A percentile compares a stretch with the other conserved stretches of the same genome.
Conservation (phyloP, 2,888 invertebrate genomes). For the Apantesis nais region DNA sequence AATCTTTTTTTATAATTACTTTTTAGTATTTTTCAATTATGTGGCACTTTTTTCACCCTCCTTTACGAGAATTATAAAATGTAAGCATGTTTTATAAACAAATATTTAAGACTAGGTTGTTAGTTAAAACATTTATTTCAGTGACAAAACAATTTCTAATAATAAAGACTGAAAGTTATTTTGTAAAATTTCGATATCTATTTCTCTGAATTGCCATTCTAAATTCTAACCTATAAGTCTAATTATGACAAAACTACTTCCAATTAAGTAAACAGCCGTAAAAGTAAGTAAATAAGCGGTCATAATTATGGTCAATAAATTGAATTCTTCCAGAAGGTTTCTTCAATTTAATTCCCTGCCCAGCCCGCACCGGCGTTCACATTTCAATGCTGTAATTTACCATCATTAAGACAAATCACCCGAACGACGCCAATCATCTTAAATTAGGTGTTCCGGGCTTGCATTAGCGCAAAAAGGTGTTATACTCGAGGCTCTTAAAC, state of each 20-base stretch:
- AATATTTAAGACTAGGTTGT: neutral
- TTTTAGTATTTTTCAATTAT: neutral
- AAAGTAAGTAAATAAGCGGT: constrained; percentile 58
- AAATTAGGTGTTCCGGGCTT: constrained; percentile 76
- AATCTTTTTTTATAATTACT: neutral
- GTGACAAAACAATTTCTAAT: neutral
- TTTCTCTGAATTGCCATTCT: neutral
- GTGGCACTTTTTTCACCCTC: neutral
- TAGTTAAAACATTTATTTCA: neutral
- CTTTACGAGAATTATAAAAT: neutral
- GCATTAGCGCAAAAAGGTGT: constrained; percentile 78
- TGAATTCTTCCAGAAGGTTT: constrained; percentile 62
- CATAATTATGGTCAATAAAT: constrained; percentile 62
- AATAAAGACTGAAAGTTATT: neutral
- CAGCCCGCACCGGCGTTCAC: constrained; percentile 63
- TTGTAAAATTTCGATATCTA: neutral
- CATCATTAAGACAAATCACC: constrained; percentile 79
- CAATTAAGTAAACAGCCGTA: constrained; percentile 40
- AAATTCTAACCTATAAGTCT: constrained; percentile 1
- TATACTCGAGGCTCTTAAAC: constrained; percentile 62
- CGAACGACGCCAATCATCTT: constrained; percentile 72
- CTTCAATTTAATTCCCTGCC: constrained; percentile 49
- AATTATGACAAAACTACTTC: constrained; percentile 26
- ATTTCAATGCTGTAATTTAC: constrained; percentile 74
- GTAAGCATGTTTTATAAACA: neutral